These are phyloP conservation scores for Centropus unirufus DNA, from an alignment of 2,113 vertebrate genomes.

Conservation along the genomic window DNA sequence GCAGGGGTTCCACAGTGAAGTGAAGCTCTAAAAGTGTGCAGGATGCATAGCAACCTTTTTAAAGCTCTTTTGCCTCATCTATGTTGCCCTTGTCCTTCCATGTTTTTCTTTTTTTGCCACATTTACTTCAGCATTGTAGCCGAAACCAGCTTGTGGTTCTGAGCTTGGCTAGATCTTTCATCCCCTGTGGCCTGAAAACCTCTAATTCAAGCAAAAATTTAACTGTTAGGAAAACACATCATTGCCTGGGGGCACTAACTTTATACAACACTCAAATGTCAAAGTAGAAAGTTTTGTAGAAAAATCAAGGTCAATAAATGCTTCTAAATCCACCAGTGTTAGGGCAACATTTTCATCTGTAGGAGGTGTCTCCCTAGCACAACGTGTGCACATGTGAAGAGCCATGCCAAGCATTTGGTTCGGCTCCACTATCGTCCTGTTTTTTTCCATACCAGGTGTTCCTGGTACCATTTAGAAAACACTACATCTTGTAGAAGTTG, in stretches of 20 bases:
- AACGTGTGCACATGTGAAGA: fast-evolving
- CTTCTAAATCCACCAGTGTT: not conserved
- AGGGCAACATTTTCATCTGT: not conserved
- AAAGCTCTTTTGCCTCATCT: not conserved
- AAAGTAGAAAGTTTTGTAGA: not conserved
- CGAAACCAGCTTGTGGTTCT: not conserved
- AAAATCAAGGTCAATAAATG: not conserved
- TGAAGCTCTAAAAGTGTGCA: fast-evolving
- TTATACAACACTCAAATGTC: not conserved
- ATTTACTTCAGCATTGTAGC: not conserved
- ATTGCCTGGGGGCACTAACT: not conserved
- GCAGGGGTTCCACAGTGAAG: not conserved
- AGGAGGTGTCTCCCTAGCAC: not conserved
- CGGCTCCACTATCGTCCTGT: not conserved
- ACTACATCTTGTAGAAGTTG: not conserved
- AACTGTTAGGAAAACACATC: not conserved
- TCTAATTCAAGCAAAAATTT: not conserved
- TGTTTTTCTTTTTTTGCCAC: not conserved
- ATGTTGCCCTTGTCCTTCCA: fast-evolving
- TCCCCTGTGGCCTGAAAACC: not conserved
- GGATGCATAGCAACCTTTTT: not conserved
- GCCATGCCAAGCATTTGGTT: not conserved
- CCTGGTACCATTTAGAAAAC: not conserved
- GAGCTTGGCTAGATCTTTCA: not conserved
- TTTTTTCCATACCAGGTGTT: not conserved